phyloP scores from a whole-genome alignment of 2,113 vertebrate genomes.

The Gobiocypris rarus region DNA sequence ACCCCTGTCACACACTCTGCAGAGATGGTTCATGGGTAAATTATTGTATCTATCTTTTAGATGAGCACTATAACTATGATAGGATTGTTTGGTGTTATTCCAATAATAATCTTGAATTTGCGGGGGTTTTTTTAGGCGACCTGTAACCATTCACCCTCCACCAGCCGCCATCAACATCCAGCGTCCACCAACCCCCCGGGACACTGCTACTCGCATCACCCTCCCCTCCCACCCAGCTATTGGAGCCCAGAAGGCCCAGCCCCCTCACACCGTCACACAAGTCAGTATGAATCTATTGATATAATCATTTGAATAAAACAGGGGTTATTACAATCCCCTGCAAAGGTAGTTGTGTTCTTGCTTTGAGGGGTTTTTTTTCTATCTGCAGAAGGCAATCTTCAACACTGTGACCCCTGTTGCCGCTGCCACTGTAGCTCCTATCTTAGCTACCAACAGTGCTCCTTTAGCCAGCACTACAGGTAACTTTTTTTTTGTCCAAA shows the following conservation, averaged over 20 bases:
- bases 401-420: constrained; percentile 94
- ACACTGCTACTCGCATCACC: constrained; percentile 86
- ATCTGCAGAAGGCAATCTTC: constrained; percentile 90
- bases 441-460: constrained; percentile 93
- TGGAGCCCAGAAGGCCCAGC: constrained; percentile 87
- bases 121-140: constrained; percentile 73
- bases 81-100: neutral
- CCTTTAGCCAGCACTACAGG: constrained; percentile 91
- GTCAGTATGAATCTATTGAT: constrained; percentile 64
- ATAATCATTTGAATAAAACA: neutral
- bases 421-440: constrained; percentile 96
- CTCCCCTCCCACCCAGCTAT: constrained; percentile 91
- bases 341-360: neutral
- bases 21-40: constrained; percentile 89
- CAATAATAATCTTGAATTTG: neutral
- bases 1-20: constrained; percentile 87
- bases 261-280: constrained; percentile 92
- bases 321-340: neutral
- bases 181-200: constrained; percentile 84
- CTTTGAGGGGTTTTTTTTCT: neutral
- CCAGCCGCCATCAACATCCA: constrained; percentile 91
- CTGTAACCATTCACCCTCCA: constrained; percentile 90
- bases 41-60: neutral
- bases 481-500: constrained; percentile 56
- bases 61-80: neutral